Evolutionary conservation across 37 sponge, comb jelly and placozoan species (phyloP).

Genomic region (Theonella swinhoei): DNA sequence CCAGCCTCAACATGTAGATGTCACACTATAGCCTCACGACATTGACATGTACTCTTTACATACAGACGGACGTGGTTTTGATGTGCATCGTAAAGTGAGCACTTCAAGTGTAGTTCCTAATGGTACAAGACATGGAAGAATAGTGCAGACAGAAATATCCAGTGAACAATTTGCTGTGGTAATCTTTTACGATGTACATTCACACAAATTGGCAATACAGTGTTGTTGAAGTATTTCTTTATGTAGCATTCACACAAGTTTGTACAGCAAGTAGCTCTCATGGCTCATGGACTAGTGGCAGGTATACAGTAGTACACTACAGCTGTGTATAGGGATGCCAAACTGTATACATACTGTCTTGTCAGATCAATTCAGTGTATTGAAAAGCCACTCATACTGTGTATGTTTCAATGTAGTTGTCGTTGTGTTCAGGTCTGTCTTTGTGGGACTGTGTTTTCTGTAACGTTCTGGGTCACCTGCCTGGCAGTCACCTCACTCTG

Average conservation of each 20-base stretch:
- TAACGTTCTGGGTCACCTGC: slow-evolving; percentile 30
- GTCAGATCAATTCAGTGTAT: not conserved
- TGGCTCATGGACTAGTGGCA: slow-evolving; percentile 58
- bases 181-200: not conserved
- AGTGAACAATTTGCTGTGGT: slow-evolving; percentile 25
- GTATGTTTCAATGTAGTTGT: not conserved
- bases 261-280: slow-evolving; percentile 10
- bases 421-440: slow-evolving; percentile 43
- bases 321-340: not conserved
- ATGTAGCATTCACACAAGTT: slow-evolving; percentile 28
- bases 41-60: not conserved
- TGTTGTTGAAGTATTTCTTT: not conserved
- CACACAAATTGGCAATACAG: not conserved
- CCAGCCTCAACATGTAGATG: too few relatives aligned
- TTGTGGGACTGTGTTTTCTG: slow-evolving; percentile 65
- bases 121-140: not conserved
- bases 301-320: slow-evolving; percentile 29
- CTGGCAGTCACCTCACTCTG: slow-evolving; percentile 36
- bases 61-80: slow-evolving; percentile 49
- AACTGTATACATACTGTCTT: not conserved
- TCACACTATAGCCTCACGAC: too few relatives aligned
- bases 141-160: not conserved
- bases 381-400: not conserved
- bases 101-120: not conserved
- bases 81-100: not conserved